Evolutionary conservation across 2,888 invertebrate species (phyloP).

Genomic region (Danaus chrysippus): DNA sequence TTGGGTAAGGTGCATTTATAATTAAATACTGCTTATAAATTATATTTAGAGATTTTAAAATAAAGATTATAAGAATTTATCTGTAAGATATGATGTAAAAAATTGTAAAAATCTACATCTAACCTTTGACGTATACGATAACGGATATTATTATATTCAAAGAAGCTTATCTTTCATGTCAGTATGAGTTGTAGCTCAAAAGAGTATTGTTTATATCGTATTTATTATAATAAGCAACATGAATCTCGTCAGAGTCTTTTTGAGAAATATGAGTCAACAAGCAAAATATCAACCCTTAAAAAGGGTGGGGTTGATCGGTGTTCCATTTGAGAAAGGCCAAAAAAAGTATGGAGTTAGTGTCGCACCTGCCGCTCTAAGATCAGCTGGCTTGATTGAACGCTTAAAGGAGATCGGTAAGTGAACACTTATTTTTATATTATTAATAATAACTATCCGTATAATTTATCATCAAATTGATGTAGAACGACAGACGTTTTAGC

Average conservation of each 20-base stretch:
- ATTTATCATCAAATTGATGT: too few species aligned
- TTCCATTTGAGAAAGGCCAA: slow-evolving; percentile 89
- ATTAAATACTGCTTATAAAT: too few species aligned
- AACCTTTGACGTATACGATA: slow-evolving; percentile 30
- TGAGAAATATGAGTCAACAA: slow-evolving; percentile 56
- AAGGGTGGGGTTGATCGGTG: slow-evolving; percentile 87
- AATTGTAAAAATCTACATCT: slow-evolving; percentile 12
- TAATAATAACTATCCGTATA: too few species aligned
- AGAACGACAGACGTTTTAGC: too few species aligned
- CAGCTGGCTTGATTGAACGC: slow-evolving; percentile 81
- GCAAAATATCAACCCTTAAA: slow-evolving; percentile 54
- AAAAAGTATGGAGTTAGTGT: slow-evolving; percentile 84
- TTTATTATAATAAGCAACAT: slow-evolving; percentile 40
- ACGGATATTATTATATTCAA: slow-evolving; percentile 12
- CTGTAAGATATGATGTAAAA: slow-evolving; percentile 3
- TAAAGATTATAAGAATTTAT: background rate
- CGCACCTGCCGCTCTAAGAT: slow-evolving; percentile 83
- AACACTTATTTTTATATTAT: too few species aligned
- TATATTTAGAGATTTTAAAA: background rate
- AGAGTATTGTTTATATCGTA: background rate
- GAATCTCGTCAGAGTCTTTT: slow-evolving; percentile 57
- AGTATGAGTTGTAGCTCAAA: slow-evolving; percentile 13
- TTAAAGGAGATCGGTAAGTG: slow-evolving; percentile 80
- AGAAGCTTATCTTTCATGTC: slow-evolving; percentile 16
- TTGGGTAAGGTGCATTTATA: too few species aligned